Base-by-base conservation (phyloP, 2,797 vertebrate species). In the Xenopus petersii region DNA sequence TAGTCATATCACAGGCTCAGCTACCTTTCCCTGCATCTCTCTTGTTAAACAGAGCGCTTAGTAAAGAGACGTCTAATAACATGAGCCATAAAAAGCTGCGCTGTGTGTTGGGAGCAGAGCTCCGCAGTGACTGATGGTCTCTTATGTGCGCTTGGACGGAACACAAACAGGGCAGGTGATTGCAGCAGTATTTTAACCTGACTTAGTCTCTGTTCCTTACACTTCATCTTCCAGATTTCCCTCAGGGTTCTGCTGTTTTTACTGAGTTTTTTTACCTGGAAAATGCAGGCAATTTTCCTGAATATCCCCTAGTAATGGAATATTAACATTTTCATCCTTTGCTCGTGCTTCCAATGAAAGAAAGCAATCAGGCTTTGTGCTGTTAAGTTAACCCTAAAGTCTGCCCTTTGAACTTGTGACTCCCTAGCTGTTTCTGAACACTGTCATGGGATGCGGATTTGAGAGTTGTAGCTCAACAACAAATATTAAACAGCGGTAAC, bases 111-210 rank as follows among this genome's bases (percentile, higher is more conserved):
- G 70, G 75, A 78, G 82, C 85, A 81, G 83, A 82, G 69, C 65
- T 83, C 59, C 75, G 73, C 79, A 55, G 67, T 81, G 83, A 84
- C 79, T 84, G 79, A 83, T 79, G 74, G 75, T 68, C 67, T 80
- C 79, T 82, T 84, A 83, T 79, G 77, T 77, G 69, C 1, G 2
- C 79, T 78, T 80, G 71, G 81, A 80, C 73, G 74, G 80, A 80
- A 75, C 82, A 73, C 71, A 67, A 10, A 71, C 62, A 46, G 79
- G 62, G 5, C 46, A 67, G 70, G 81, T 79, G 64, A 42, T 78
- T 68, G 77, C 80, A 66, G 80, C 68, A 8, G 62, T 30, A 26
- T 0, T 4, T 26, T 0, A 8, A 77, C 65, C 21, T 21, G 11
- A 72, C 0, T 10, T 1, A 67, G 10, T 10, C 63, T 79, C 76